Conservation (phyloP, 2,113 vertebrate genomes). For the Spea multiplicata region DNA sequence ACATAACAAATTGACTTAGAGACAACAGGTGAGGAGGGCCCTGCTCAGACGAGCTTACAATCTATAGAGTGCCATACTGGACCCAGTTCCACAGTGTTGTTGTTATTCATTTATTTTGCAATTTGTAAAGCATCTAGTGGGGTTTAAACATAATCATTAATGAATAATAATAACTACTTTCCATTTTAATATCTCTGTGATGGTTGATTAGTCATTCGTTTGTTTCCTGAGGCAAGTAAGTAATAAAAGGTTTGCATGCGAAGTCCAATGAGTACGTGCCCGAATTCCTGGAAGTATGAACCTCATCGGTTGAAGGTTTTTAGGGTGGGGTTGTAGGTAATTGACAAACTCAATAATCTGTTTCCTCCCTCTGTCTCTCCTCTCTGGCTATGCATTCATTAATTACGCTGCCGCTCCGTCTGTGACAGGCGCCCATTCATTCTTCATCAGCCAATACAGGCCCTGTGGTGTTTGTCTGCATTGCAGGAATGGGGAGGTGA, state of each 20-base stretch:
- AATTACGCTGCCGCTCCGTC: neutral
- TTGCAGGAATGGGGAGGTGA: neutral
- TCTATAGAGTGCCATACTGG: too few species aligned
- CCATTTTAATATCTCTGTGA: too few species aligned
- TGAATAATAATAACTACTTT: too few species aligned
- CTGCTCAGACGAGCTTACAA: too few species aligned
- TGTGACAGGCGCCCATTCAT: conserved; percentile 2
- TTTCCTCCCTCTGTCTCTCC: neutral
- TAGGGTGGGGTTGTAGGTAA: conserved; percentile 1
- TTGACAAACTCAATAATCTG: conserved; percentile 18
- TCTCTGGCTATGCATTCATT: neutral
- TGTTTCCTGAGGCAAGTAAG: too few species aligned
- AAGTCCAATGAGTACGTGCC: neutral
- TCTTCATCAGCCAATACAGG: neutral
- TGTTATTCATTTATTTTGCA: too few species aligned
- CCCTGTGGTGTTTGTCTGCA: conserved; percentile 5
- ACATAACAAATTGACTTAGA: too few species aligned
- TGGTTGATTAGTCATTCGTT: too few species aligned
- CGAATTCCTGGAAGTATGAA: neutral
- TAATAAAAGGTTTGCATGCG: neutral
- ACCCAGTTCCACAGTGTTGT: too few species aligned
- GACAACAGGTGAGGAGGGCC: too few species aligned
- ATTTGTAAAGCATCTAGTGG: too few species aligned
- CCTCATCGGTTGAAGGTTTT: conserved; percentile 8
- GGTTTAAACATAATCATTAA: too few species aligned